Evolutionary conservation across 2,113 vertebrate species (phyloP), one percentile per base, ranked within the genome.

Genomic region (Xiphophorus maculatus): DNA sequence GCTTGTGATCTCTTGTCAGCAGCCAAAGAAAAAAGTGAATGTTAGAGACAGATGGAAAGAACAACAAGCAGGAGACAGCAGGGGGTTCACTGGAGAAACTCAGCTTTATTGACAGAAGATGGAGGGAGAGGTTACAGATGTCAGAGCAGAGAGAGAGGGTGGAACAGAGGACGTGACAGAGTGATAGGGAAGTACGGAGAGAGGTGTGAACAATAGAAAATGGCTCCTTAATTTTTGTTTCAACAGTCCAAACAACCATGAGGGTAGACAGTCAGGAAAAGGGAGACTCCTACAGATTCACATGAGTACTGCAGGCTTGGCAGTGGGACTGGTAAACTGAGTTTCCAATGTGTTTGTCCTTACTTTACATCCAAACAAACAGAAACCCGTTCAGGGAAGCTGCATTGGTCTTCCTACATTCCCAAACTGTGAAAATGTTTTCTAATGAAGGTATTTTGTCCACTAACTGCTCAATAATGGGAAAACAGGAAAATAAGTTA

Each of bases 31-130:
- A 83, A 85, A 80, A 71, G 83, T 88, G 87, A 88, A 87, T 74
- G 90, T 93, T 93, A 93, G 90, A 72, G 80, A 91, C 68, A 91
- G 92, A 88, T 86, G 83, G 83, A 90, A 93, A 91, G 84, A 92
- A 89, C 80, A 90, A 92, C 87, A 92, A 91, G 92, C 92, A 76
- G 82, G 89, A 93, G 89, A 91, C 92, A 30, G 91, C 90, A 92
- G 88, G 84, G 85, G 86, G 83, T 58, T 58, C 85, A 89, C 87
- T 93, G 89, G 88, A 92, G 90, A 90, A 92, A 91, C 80, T 91
- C 87, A 89, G 90, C 89, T 93, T 93, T 93, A 93, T 93, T 92
- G 87, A 91, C 89, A 85, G 88, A 87, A 90, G 87, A 87, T 84
- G 84, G 89, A 88, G 82, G 86, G 80, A 88, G 86, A 84, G 74